Base-by-base conservation (phyloP, 2,888 invertebrate genomes). In the Polyommatus icarus region DNA sequence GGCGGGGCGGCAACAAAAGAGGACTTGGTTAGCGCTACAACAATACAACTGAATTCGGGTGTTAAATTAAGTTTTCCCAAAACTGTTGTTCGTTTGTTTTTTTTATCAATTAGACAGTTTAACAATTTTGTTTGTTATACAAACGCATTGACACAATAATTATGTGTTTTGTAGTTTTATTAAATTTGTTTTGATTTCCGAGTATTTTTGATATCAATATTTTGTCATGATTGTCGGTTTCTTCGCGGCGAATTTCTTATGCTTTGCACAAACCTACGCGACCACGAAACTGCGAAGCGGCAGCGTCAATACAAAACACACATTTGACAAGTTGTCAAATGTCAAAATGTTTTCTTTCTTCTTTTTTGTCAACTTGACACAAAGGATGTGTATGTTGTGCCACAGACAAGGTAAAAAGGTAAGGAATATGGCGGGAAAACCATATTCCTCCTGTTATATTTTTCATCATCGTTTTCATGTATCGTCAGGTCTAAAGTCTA, bases 41-140 rank as follows among this genome's bases (percentile, higher is more conserved):
- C 87, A 92, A 92, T 92, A 93, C 92, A 86, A 88, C 84, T 85
- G 85, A 90, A 91, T 91, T 92, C 89, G 91, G 90, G 90, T 91
- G 90, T 93, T 89, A 92, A 93, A 93, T 93, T 93, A 91, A 92
- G 89, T 89, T 92, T 89, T 91, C 90, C 90, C 88, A 90, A 87
- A 88, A 84, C 86, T 85, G 87, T 84, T 81, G 81, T 85, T 83
- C 86, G 84, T 87, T 92, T 91, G 90, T 91, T 91, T 91, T 91
- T 91, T 92, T 87, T 84, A 82, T 84, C 84, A 83, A 84, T 88
- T 84, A 80, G 79, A 81, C 82, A 80, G 87, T 85, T 83, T 83
- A 81, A 84, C 81, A 82, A n/a, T n/a, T 84, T 84, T 91, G 89
- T 91, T 92, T 90, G 88, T 88, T 89, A 86, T 85, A 85, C 84